Conservation (phyloP, 2,888 invertebrate genomes). For the Eudemis profundana region DNA sequence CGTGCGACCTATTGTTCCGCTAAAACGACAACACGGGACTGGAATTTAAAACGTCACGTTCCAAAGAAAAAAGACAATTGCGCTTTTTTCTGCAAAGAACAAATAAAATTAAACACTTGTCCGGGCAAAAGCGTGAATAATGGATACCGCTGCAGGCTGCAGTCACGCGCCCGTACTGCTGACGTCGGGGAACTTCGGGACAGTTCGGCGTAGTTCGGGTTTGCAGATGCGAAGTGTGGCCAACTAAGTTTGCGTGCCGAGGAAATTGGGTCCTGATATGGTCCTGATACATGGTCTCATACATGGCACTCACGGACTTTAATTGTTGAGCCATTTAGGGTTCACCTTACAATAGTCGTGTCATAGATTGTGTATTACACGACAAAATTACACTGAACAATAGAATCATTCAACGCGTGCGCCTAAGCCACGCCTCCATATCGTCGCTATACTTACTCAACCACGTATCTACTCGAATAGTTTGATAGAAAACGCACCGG, state of each 20-base stretch:
- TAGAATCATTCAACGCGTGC: too few relatives aligned
- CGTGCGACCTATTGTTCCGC: constrained; percentile 6
- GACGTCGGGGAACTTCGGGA: constrained; percentile 29
- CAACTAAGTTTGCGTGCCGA: constrained; percentile 33
- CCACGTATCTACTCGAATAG: too few relatives aligned
- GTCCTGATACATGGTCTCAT: constrained; percentile 22
- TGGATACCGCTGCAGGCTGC: constrained; percentile 26
- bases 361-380: too few relatives aligned
- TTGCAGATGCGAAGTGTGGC: constrained; percentile 13
- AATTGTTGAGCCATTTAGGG: too few relatives aligned
- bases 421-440: too few relatives aligned
- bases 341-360: too few relatives aligned
- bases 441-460: too few relatives aligned
- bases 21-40: constrained; percentile 10
- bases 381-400: too few relatives aligned
- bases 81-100: constrained; percentile 25
- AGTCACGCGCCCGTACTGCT: constrained; percentile 38
- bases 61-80: constrained; percentile 22
- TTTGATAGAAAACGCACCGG: too few relatives aligned
- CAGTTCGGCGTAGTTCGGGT: constrained; percentile 30
- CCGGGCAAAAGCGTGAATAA: constrained; percentile 36
- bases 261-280: constrained; percentile 34
- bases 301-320: too few relatives aligned
- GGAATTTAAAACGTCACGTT: constrained; percentile 24
- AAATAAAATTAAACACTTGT: constrained; percentile 43